Percentiles rank a stretch among this genome's conserved stretches.
Conservation (phyloP, 2,113 vertebrate genomes). For the Lota lota region DNA sequence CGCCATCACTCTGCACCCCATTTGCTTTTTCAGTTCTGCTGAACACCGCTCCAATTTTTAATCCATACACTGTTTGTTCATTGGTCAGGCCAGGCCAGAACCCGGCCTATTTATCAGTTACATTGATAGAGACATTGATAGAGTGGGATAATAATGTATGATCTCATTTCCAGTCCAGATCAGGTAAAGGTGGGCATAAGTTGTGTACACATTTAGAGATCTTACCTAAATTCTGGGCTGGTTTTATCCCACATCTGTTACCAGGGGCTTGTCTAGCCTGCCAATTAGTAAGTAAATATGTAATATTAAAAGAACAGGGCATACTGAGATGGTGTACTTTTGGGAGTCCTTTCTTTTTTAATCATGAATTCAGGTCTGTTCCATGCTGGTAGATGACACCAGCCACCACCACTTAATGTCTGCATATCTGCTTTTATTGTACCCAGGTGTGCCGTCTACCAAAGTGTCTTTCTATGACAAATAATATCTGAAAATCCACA, state of each 20-base stretch:
- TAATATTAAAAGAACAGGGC: constrained; percentile 7
- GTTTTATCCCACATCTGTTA: constrained; percentile 24
- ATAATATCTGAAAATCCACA: constrained; percentile 59
- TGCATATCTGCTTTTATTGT: constrained; percentile 4
- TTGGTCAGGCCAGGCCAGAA: constrained; percentile 59
- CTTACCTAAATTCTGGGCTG: background rate
- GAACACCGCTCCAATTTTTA: background rate
- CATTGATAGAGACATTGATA: background rate
- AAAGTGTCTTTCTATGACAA: constrained; percentile 68
- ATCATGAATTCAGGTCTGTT: constrained; percentile 5
- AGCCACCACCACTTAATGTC: constrained; percentile 9
- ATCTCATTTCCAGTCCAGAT: constrained; percentile 3
- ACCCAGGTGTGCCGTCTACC: constrained; percentile 16
- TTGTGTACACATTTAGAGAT: constrained; percentile 1
- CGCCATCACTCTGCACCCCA: constrained; percentile 38
- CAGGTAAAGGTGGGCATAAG: constrained; percentile 15
- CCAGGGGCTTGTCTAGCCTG: constrained; percentile 31
- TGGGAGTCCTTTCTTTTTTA: background rate
- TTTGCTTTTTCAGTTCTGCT: constrained; percentile 28
- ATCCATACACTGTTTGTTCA: constrained; percentile 30
- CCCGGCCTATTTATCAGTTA: constrained; percentile 21
- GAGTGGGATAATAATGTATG: constrained; percentile 33
- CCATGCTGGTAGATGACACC: constrained; percentile 6
- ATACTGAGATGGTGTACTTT: constrained; percentile 11
- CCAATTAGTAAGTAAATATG: constrained; percentile 28